phyloP scores from a whole-genome alignment of 2,113 vertebrate species.

The Barnardius zonarius region DNA sequence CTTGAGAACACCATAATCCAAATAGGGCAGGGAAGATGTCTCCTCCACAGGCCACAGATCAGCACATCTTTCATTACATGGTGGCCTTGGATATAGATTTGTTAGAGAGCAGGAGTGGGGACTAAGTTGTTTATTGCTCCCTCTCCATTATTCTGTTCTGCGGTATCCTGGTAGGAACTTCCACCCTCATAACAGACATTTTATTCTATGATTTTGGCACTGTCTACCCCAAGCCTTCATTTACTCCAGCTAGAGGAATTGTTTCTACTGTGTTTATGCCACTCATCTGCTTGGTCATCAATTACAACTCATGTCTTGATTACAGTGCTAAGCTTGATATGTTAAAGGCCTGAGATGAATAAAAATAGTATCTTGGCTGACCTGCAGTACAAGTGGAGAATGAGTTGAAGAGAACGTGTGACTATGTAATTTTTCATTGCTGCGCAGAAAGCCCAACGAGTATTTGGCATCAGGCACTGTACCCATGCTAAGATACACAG shows the following conservation, averaged over 20 bases:
- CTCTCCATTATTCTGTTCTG: not conserved
- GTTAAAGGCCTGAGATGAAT: not conserved
- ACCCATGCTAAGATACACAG: not conserved
- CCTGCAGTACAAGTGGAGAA: not conserved
- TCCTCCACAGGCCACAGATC: not conserved
- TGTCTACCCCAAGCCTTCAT: not conserved
- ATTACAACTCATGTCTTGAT: not conserved
- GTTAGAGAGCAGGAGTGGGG: not conserved
- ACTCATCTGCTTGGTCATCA: not conserved
- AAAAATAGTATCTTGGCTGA: not conserved
- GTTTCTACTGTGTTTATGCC: not conserved
- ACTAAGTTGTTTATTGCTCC: not conserved
- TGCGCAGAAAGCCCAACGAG: not conserved
- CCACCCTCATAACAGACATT: not conserved
- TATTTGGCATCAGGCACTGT: rapidly evolving
- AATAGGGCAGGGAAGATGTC: not conserved
- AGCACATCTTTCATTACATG: not conserved
- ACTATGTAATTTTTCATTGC: not conserved
- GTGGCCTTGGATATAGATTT: not conserved
- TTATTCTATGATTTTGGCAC: not conserved
- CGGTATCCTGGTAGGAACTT: not conserved
- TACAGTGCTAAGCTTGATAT: not conserved
- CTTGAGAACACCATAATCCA: not conserved
- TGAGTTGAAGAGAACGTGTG: not conserved
- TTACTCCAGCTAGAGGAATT: not conserved